A percentile compares a stretch with the other conserved stretches of the same genome.
Evolutionary conservation across 2,888 invertebrate species (phyloP).

Genomic region (Cephonodes hylas): DNA sequence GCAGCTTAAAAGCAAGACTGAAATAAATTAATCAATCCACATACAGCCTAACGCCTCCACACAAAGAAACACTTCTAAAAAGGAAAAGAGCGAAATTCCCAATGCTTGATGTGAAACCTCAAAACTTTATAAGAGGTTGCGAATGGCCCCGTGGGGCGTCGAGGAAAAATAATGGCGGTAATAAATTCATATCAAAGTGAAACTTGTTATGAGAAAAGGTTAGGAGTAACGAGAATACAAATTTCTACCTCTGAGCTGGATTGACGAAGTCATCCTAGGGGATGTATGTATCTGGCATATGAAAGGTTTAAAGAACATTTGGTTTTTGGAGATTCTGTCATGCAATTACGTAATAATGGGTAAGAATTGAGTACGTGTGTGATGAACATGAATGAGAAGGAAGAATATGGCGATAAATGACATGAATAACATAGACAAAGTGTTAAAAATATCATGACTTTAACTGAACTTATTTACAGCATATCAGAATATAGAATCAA

Average conservation of each 20-base stretch:
- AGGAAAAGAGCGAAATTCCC: conserved; percentile 17
- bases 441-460: no score
- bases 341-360: no score
- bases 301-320: background rate
- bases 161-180: conserved; percentile 24
- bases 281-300: background rate
- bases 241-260: background rate
- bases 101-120: conserved; percentile 23
- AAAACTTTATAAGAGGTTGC: conserved; percentile 20
- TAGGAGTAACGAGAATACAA: background rate
- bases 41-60: background rate
- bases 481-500: no score
- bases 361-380: no score
- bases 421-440: no score
- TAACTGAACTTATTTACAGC: no score
- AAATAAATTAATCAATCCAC: no score
- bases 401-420: no score
- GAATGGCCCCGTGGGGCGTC: conserved; percentile 15
- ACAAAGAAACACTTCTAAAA: background rate
- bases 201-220: conserved; percentile 7
- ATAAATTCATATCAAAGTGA: conserved; percentile 30
- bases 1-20: no score
- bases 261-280: background rate
- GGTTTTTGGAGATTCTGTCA: background rate
- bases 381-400: no score